Evolutionary conservation across 2,113 vertebrate genomes (phyloP), one percentile per base, ranked within the genome.

Genomic region (Caranx melampygus): DNA sequence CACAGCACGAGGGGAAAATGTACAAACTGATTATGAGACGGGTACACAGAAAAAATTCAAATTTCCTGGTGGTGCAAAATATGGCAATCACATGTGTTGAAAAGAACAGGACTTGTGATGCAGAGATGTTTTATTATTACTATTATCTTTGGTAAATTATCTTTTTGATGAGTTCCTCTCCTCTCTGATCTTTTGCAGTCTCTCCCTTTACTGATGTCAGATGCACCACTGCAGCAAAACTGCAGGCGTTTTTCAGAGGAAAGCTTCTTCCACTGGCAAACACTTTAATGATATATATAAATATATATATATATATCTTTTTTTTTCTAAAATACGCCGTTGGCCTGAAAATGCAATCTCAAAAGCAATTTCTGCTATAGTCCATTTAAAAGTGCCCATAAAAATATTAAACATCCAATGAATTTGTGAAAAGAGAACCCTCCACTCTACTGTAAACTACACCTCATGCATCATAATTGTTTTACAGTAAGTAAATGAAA

Each of bases 21-120:
- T 55, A 40, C 16, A 49, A 62, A 68, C 58, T 60, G 52, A 65
- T 59, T 34, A 68, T 20, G 62, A 68, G 62, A 15, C 33, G 14
- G n/a, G 35, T 52, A 47, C 40, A 49, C 5, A 57, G 6, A 72
- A 11, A 4, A 31, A 44, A 26, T 34, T 60, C 5, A 6, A 6
- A 8, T 66, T 67, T 81, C 55, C 60, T 66, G 52, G 20, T 33
- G 34, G 34, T n/a, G 21, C 35, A 59, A 65, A 82, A 51, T 21
- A 26, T 7, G 5, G 40, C 31, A 37, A 42, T 64, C 14, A 40
- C 37, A 61, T 37, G 35, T 7, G 4, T 4, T 7, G 35, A 37
- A 37, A 37, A 37, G 35, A 37, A 37, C 35, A 37, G 35, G 7
- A 37, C 35, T 7, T 37, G 35, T 37, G 35, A 37, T 37, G 7